Conservation (phyloP, 30 jellyfish, hydroid and myxozoan genomes). For the Thelohanellus kitauei region DNA sequence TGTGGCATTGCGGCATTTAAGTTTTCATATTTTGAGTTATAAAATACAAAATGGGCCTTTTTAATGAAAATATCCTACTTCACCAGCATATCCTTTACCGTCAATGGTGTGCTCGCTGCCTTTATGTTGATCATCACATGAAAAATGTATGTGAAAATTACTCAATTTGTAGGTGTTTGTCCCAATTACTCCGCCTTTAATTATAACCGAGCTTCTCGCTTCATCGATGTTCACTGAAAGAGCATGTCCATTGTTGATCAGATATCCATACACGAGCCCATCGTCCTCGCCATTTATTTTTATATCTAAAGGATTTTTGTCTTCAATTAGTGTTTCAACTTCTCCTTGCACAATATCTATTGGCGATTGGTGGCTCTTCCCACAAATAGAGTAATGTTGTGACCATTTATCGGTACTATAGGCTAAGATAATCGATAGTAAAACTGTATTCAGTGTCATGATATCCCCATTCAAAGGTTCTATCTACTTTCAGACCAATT, state of each 20-base stretch:
- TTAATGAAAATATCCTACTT: slow-evolving; percentile 20
- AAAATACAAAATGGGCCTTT: slow-evolving; percentile 37
- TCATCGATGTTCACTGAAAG: slow-evolving; percentile 24
- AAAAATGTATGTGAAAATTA: slow-evolving; percentile 66
- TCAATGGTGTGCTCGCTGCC: slow-evolving; percentile 79
- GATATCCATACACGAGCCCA: slow-evolving; percentile 17
- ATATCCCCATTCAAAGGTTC: too few species aligned
- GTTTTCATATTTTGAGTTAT: slow-evolving; percentile 14
- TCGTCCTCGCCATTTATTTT: slow-evolving; percentile 4
- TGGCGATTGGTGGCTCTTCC: slow-evolving; percentile 37
- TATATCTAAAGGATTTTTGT: slow-evolving; percentile 3
- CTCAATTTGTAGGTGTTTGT: slow-evolving; percentile 12
- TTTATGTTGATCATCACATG: slow-evolving; percentile 34
- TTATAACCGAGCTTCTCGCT: slow-evolving; percentile 5
- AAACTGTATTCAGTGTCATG: too few species aligned
- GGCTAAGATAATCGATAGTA: slow-evolving; percentile 18
- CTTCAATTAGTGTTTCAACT: slow-evolving; percentile 4
- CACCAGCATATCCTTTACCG: slow-evolving; percentile 66
- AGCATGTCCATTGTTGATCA: slow-evolving; percentile 44
- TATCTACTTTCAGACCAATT: too few species aligned
- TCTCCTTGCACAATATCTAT: slow-evolving; percentile 13
- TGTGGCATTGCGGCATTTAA: slow-evolving; percentile 20
- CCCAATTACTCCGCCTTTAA: slow-evolving; percentile 17
- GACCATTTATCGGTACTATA: slow-evolving; percentile 65
- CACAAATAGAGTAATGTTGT: slow-evolving; percentile 19